Base-by-base conservation (phyloP, 2,113 vertebrate species). In the Vicugna pacos region DNA sequence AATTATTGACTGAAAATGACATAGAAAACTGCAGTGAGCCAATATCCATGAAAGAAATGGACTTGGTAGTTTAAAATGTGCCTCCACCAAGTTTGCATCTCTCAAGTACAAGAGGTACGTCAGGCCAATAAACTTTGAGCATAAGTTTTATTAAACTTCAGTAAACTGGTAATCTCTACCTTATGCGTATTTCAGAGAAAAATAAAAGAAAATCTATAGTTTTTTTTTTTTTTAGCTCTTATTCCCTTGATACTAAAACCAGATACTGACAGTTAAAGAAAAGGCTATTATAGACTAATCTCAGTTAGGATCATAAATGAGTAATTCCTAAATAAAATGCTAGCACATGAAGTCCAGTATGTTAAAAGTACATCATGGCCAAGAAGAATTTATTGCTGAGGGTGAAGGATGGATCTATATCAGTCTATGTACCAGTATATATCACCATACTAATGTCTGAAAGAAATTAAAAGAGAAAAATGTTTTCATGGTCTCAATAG, bases 281-380 rank as follows among this genome's bases (percentile, higher is more conserved):
- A 70, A 89, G 30, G 91, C 50, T 69, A 62, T 24, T 38, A 15
- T 73, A 89, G 38, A n/a, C 32, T 60, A 54, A 54, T 81, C 35
- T 84, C 22, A 92, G 15, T 65, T 86, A 94, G 54, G 6, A n/a
- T 77, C 62, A 94, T 58, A 89, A 85, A 56, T 46, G 32, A 94
- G 70, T 77, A 52, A 89, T 86, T 77, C 48, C 56, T 75, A 77
- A 89, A 86, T 81, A 52, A 94, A 85, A 72, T 38, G 38, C 9
- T 70, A 85, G 6, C 16, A 56, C n/a, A 54, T 52, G 70, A 80
- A 42, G 13, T 26, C 30, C 32, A 62, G 1, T 79, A 65, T 83
- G 94, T 90, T 58, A 20, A 54, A 91, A 86, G 50, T 88, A 28
- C 2, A 70, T 70, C 32, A n/a, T 58, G 30, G 42, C 9, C 10